phyloP scores from a whole-genome alignment of 2,797 vertebrate genomes.

The Muraenolepis orangiensis region DNA sequence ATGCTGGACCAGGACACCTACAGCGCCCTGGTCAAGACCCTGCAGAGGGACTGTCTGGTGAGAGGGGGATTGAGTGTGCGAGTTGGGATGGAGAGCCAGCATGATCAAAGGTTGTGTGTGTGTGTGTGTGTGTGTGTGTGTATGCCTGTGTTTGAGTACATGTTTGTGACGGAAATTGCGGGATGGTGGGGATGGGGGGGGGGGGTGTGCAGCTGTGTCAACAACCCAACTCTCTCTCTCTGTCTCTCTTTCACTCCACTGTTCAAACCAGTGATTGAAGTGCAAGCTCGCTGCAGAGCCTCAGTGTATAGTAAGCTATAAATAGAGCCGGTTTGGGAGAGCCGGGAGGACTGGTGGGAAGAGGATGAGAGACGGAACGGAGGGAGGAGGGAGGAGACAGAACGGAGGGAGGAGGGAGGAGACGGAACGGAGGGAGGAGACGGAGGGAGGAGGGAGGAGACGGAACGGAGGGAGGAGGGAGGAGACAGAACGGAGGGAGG shows the following conservation, averaged over 20 bases:
- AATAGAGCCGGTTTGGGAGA: not conserved
- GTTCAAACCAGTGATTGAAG: not conserved
- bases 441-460: too few species aligned
- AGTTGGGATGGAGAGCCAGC: too few species aligned
- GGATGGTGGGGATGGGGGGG: not conserved
- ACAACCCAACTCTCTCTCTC: not conserved
- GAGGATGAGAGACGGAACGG: not conserved
- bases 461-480: too few species aligned
- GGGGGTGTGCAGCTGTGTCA: not conserved
- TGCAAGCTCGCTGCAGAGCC: not conserved
- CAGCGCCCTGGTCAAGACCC: conserved; percentile 88
- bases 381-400: not conserved
- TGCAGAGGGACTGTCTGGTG: conserved; percentile 97
- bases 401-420: too few species aligned
- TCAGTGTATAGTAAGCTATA: not conserved
- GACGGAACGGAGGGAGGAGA: too few species aligned
- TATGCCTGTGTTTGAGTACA: not conserved
- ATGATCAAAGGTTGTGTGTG: too few species aligned
- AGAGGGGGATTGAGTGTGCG: conserved; percentile 28
- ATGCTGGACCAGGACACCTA: conserved; percentile 92
- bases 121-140: not conserved
- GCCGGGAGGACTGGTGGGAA: not conserved
- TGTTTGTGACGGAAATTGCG: not conserved
- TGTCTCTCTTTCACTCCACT: conserved; percentile 7
- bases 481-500: too few species aligned